Conservation (phyloP, 2,888 invertebrate species). For the Mythimna lalbum region DNA sequence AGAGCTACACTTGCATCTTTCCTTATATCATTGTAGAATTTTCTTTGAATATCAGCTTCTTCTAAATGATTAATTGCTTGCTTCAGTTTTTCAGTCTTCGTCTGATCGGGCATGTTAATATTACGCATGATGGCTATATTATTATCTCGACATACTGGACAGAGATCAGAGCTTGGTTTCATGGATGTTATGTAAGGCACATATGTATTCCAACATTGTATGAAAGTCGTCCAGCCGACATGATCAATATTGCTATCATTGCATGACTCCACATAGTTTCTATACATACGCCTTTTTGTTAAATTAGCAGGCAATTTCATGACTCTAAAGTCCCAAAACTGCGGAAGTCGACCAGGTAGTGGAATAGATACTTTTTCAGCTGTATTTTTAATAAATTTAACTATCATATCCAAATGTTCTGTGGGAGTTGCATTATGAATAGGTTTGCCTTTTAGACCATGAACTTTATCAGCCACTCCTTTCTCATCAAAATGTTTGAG, state of each 20-base stretch:
- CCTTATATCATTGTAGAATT: slow-evolving; percentile 13
- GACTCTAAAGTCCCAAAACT: slow-evolving; percentile 18
- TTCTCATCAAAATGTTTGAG: slow-evolving; percentile 29
- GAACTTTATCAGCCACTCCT: slow-evolving; percentile 30
- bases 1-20: slow-evolving; percentile 22
- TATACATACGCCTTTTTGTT: slow-evolving; percentile 15
- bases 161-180: slow-evolving; percentile 28
- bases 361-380: slow-evolving; percentile 17
- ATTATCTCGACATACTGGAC: slow-evolving; percentile 27
- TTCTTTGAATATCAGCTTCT: slow-evolving; percentile 11
- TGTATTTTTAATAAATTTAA: slow-evolving; percentile 26
- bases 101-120: slow-evolving; percentile 25
- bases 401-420: slow-evolving; percentile 23
- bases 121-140: slow-evolving; percentile 28
- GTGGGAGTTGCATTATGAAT: slow-evolving; percentile 24
- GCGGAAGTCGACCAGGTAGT: slow-evolving; percentile 14
- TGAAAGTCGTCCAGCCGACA: slow-evolving; percentile 27
- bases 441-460: slow-evolving; percentile 29
- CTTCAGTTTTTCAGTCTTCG: slow-evolving; percentile 28
- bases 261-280: slow-evolving; percentile 25
- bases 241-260: slow-evolving; percentile 26
- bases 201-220: slow-evolving; percentile 18
- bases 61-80: slow-evolving; percentile 24
- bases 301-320: slow-evolving; percentile 13
- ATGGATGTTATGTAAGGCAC: slow-evolving; percentile 25